phyloP scores from a whole-genome alignment of 2,888 invertebrate species.

The Arrhopalites spinosus region DNA sequence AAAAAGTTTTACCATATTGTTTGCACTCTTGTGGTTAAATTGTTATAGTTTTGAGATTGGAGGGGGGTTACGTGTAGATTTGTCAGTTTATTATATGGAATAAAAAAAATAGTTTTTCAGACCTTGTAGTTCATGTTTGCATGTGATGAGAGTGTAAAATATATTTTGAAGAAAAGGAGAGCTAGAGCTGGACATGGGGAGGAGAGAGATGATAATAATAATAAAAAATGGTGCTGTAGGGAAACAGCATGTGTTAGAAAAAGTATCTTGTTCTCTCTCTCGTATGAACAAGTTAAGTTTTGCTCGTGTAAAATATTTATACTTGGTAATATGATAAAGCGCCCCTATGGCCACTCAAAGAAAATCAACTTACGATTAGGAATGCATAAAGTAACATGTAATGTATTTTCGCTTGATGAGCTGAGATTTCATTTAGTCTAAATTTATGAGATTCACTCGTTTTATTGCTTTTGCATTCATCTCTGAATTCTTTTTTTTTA shows the following conservation, averaged over 20 bases:
- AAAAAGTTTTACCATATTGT: no score
- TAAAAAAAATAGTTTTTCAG: no score
- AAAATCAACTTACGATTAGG: neutral
- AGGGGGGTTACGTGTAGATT: no score
- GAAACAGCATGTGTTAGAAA: constrained; percentile 8
- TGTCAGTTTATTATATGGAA: no score
- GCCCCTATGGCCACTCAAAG: neutral
- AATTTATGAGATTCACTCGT: constrained; percentile 26
- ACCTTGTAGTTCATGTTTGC: no score
- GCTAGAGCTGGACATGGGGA: neutral
- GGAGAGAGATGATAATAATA: no score
- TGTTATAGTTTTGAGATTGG: no score
- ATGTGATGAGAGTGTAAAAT: no score
- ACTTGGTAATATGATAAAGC: neutral
- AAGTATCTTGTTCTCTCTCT: neutral
- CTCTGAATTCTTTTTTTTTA: neutral
- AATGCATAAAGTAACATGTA: neutral
- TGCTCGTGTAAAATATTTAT: no score
- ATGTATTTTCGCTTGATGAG: constrained; percentile 25
- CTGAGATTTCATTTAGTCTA: constrained; percentile 22
- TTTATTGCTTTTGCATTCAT: constrained; percentile 25
- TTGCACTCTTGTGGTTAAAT: no score
- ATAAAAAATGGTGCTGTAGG: constrained; percentile 1
- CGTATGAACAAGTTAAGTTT: no score
- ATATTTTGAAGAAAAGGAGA: no score